Evolutionary conservation across 2,888 invertebrate species (phyloP).

Genomic region (Agrilus biguttatus): DNA sequence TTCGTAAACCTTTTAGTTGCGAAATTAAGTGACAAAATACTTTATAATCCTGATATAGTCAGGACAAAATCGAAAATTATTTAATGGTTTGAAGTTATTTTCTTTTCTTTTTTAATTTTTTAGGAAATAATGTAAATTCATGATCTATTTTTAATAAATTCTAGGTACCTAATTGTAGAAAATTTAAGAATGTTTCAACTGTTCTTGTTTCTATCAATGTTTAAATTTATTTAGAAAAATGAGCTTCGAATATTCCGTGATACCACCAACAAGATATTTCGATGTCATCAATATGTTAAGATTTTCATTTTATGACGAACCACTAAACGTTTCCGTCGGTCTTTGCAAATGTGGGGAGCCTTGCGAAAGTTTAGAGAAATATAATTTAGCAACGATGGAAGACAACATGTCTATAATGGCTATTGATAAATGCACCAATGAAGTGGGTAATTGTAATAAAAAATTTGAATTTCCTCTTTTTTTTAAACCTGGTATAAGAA

Average conservation of each 20-base stretch:
- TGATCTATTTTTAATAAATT: too few species aligned
- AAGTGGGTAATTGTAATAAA: slow-evolving; percentile 32
- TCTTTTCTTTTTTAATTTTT: too few species aligned
- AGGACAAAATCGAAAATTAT: too few species aligned
- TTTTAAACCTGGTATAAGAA: too few species aligned
- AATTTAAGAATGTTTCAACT: too few species aligned
- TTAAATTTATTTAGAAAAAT: slow-evolving; percentile 14
- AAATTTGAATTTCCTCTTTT: slow-evolving; percentile 1
- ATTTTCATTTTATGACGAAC: slow-evolving; percentile 68
- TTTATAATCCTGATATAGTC: too few species aligned
- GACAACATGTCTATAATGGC: slow-evolving; percentile 64
- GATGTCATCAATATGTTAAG: slow-evolving; percentile 58
- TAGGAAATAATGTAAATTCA: too few species aligned
- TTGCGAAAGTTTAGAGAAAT: slow-evolving; percentile 56
- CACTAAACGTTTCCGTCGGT: slow-evolving; percentile 63
- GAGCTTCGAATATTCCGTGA: slow-evolving; percentile 27
- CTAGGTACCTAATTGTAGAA: too few species aligned
- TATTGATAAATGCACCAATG: slow-evolving; percentile 39
- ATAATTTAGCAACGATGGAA: slow-evolving; percentile 55
- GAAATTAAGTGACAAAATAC: too few species aligned
- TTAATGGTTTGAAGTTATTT: too few species aligned
- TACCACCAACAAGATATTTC: slow-evolving; percentile 37
- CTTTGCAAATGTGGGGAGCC: slow-evolving; percentile 56
- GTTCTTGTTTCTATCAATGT: too few species aligned
- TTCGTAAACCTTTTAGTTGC: too few species aligned